A percentile compares a stretch with the other conserved stretches of the same genome.
phyloP scores from a whole-genome alignment of 2,888 invertebrate species.

The Choreutis nemorana region DNA sequence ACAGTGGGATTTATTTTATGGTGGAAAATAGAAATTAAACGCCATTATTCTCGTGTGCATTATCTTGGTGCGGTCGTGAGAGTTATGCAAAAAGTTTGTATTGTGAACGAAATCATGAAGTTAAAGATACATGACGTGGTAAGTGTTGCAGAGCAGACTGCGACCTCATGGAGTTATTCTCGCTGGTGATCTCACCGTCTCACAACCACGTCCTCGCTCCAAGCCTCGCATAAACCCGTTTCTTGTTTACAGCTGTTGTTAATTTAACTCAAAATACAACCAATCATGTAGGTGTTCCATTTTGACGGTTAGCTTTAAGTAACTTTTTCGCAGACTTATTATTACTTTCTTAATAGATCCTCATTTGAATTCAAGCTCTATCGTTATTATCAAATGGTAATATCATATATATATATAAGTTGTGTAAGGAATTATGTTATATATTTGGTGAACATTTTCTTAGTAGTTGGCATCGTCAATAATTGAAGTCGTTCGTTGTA shows the following conservation, averaged over 20 bases:
- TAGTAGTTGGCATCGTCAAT: no score
- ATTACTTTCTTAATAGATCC: no score
- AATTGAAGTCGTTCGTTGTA: no score
- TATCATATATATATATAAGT: no score
- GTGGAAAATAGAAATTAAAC: constrained; percentile 9
- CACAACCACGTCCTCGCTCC: constrained; percentile 58
- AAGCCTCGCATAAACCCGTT: constrained; percentile 53
- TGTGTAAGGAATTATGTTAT: no score
- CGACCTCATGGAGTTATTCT: constrained; percentile 39
- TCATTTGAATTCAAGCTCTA: no score
- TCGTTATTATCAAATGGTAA: no score
- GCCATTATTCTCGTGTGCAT: constrained; percentile 17
- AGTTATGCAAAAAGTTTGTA: constrained; percentile 27
- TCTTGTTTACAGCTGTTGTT: constrained; percentile 63
- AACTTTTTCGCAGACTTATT: no score
- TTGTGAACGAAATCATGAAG: constrained; percentile 43
- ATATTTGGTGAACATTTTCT: no score
- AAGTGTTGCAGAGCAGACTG: constrained; percentile 54
- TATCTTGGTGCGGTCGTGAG: constrained; percentile 28
- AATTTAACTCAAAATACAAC: no score
- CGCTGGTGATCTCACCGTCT: constrained; percentile 57
- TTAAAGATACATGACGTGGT: constrained; percentile 46
- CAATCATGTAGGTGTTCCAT: no score
- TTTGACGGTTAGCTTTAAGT: no score
- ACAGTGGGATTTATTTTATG: constrained; percentile 17